Evolutionary conservation across 2,113 vertebrate genomes (phyloP), one percentile per base, ranked within the genome.

Genomic region (Parus major): DNA sequence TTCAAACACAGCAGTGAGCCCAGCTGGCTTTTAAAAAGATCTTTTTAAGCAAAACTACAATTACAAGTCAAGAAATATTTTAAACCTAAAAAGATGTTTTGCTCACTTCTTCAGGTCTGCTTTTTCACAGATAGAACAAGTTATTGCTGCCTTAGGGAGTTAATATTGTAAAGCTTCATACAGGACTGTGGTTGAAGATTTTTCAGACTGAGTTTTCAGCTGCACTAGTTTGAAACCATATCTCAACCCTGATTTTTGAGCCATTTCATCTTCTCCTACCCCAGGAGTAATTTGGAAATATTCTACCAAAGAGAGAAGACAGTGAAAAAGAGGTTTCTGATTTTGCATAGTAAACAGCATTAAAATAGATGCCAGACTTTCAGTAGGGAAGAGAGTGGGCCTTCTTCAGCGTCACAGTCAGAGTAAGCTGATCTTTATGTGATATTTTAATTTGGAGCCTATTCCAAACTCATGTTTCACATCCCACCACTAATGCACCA

Each of bases 381-480:
- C 33, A 36, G 15, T 1, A 78, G 68, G 47, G 69, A 77, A 85
- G 50, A 47, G 31, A 44, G 27, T 49, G 55, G 44, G 21, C 36
- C 60, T 60, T 79, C 73, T 83, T 92, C 66, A 22, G 68, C 5
- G 31, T 46, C 73, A 85, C 46, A 60, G 36, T 6, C 39, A 77
- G 64, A 56, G 87, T 73, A 95, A 97, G 66, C 69, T 94, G 95
- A 96, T 90, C 71, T 90, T 78, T 89, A 88, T 1, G 3, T 36
- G 87, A 17, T 95, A 97, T 93, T 97, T 96, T 81, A 84, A 77
- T 97, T 90, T 83, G 50, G 59, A 55, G n/a, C 61, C 68, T 69
- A 22, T 41, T 82, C 65, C 77, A 89, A 90, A 96, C 88, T 96
- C 95, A 33, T 49, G 85, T 96, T 96, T 97, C 95, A 91, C 46